Base-by-base conservation (phyloP, 2,888 invertebrate genomes). In the Plebejus argus region DNA sequence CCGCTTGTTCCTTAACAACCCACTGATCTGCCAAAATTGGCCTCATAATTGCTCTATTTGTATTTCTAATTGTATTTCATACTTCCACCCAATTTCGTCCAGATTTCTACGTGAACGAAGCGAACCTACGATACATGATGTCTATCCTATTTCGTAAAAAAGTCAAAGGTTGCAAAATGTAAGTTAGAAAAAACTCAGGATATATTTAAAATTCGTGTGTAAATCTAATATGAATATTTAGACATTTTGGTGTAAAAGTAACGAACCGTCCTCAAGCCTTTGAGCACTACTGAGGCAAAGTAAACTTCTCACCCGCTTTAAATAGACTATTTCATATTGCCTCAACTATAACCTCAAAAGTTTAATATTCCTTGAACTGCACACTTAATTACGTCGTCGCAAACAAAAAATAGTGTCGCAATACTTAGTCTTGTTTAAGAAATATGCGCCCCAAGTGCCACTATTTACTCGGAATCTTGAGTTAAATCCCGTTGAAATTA, bases 1-100 rank as follows among this genome's bases (percentile, higher is more conserved):
- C 20, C 45, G 61, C 74, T 76, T 28, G 71, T 75, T 76, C 23
- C 70, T 76, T 45, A 80, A 76, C 70, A 76, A 39, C 49, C 28
- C 61, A 35, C 45, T 70, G 35, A 71, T 53, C 70, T 77, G n/a
- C 15, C 53, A 28, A 53, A 76, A 53, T 33, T 28, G 53, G 61
- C 49, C 45, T 45, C 39, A 23, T 45, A 72, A 72, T 72, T 72
- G 72, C 49, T 20, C 20, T 23, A 66, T 33, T 66, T 66, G 66
- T 66, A 33, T 33, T 33, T 66, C 18, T 66, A 33, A 66, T 66
- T 28, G 66, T 33, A 18, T 66, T 66, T 33, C 23, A 15, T 33
- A 66, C 6, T 66, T 7, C 23, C 10, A 10, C 66, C 5, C 4
- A 28, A 33, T 33, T 66, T 33, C 18, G 15, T 6, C 33, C 6